A percentile compares a stretch with the other conserved stretches of the same genome.
These are phyloP conservation scores for Notarius lentiginosus DNA, from an alignment of 2,113 vertebrate species.

Conservation along the genomic window DNA sequence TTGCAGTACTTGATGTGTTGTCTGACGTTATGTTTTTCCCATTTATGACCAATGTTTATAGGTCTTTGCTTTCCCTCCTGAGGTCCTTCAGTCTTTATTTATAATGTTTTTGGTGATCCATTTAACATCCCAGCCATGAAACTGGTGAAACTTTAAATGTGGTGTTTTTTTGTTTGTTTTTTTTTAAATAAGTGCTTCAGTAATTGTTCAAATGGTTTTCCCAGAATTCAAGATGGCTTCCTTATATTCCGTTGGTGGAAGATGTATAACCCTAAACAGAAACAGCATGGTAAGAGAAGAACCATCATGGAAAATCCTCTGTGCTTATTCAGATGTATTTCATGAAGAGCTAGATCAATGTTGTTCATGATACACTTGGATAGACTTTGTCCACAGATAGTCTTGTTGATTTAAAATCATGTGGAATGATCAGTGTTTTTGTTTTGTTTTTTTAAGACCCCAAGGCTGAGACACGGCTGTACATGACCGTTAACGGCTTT, in stretches of 20 bases:
- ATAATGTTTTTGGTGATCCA: not conserved
- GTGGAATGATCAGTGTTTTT: not conserved
- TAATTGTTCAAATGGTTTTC: constrained; percentile 14
- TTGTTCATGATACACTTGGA: not conserved
- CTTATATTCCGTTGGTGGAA: constrained; percentile 99
- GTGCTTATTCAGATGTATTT: not conserved
- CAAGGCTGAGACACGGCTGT: constrained; percentile 94
- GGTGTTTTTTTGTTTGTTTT: not conserved
- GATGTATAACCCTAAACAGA: constrained; percentile 98
- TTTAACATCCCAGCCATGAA: not conserved
- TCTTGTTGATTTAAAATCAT: not conserved
- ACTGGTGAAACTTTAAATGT: not conserved
- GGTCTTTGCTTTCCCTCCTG: no score
- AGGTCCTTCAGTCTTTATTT: not conserved
- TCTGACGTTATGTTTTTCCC: constrained; percentile 16
- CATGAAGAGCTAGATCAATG: not conserved
- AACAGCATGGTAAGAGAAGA: constrained; percentile 86
- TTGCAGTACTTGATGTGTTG: not conserved
- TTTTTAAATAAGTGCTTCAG: not conserved
- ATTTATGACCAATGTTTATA: not conserved
- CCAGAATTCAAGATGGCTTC: constrained; percentile 96
- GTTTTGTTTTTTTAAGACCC: constrained; percentile 77
- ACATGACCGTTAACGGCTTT: constrained; percentile 94
- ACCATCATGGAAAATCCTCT: not conserved
- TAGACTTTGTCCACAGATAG: not conserved